A percentile compares a stretch with the other conserved stretches of the same genome.
Conservation (phyloP, 2,113 vertebrate genomes). For the Glaucomys volans region DNA sequence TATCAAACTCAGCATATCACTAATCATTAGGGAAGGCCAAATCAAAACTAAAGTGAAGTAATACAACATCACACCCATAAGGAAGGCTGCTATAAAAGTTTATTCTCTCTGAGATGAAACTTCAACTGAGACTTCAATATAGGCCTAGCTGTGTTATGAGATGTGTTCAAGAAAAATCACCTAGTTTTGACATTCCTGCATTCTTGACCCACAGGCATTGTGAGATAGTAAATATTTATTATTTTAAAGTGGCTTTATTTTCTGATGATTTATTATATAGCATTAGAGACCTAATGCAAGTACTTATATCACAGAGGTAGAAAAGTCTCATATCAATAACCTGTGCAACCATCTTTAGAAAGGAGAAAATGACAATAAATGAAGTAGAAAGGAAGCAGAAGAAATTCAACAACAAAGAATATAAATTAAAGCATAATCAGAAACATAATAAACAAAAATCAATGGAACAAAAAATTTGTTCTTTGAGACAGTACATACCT, state of each 20-base stretch:
- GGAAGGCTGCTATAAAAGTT: neutral
- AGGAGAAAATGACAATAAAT: neutral
- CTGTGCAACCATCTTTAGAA: neutral
- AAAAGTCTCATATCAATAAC: neutral
- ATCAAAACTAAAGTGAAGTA: neutral
- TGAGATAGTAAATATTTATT: neutral
- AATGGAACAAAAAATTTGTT: neutral
- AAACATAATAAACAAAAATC: neutral
- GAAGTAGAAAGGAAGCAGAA: slow-evolving; percentile 40
- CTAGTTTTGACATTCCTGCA: neutral
- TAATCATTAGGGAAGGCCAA: neutral
- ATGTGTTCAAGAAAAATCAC: neutral
- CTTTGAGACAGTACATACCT: neutral
- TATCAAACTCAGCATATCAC: too few species aligned
- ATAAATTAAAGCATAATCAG: neutral
- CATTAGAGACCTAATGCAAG: neutral
- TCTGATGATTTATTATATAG: neutral
- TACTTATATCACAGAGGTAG: neutral
- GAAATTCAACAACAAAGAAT: neutral
- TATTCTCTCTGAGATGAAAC: neutral
- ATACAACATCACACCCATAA: neutral
- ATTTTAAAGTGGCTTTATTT: neutral
- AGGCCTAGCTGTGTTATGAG: neutral
- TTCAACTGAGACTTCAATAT: neutral
- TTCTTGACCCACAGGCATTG: neutral